Base-by-base conservation (phyloP, 1,140 invertebrate genomes). In the Anoplophora glabripennis region DNA sequence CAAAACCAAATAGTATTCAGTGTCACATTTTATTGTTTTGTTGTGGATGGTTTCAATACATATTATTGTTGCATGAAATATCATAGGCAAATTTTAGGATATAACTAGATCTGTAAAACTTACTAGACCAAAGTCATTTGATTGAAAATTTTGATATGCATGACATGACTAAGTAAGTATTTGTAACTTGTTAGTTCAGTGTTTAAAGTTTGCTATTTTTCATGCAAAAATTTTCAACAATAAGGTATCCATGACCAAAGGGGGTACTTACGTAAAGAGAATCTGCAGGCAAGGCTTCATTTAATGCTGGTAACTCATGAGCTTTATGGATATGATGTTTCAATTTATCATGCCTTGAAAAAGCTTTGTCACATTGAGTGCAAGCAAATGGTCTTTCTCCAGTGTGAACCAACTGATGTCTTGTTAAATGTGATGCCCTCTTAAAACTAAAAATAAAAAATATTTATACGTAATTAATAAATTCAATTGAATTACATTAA, bases 381-480 rank as follows among this genome's bases (percentile, higher is more conserved):
- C 84, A 86, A 7, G 75, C 72, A 65, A 81, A 84, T 0, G 82
- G 83, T 55, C 81, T 77, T 55, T 82, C 79, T 0, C 83, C 84
- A 1, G 81, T 83, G 63, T 85, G 84, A 9, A 82, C 78, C 35
- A 89, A 78, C 53, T 89, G 77, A 70, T 92, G 89, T 49, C 89
- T 80, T 33, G 88, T 84, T 1, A 91, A 76, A 68, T 91, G 90
- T 49, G 87, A 87, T n/a, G 83, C 85, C 54, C 81, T 67, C 0
- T 81, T 81, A 48, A 84, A 84, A 14, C 81, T 79, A 49, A n/a
- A 66, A 65, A 41, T 18, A 34, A 58, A 52, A 34, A 52, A n/a
- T 7, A 51, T 5, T 3, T 28, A 28, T 28, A 28, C n/a, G n/a
- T 51, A 11, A 4, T 4, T 34, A 51, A 4, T 11, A 34, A 34